Conservation (phyloP, 2,888 invertebrate genomes). For the Hypena proboscidalis region DNA sequence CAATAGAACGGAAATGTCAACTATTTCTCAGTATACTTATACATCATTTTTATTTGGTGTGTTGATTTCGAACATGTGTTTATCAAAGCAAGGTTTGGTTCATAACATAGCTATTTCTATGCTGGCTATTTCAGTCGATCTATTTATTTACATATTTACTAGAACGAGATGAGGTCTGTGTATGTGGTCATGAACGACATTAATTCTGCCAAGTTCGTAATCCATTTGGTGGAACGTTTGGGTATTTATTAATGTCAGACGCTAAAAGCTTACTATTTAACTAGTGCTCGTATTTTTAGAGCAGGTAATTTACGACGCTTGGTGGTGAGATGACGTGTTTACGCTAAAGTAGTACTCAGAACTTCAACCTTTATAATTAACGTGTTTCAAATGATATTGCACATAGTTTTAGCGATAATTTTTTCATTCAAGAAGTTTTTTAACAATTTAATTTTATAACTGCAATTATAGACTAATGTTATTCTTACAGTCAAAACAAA, state of each 20-base stretch:
- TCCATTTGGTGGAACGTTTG: slow-evolving; percentile 25
- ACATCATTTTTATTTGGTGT: no score
- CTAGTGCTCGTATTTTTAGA: slow-evolving; percentile 35
- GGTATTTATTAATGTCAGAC: slow-evolving; percentile 26
- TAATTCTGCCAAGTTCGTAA: slow-evolving; percentile 41
- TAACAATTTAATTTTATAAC: not conserved
- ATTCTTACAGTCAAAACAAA: slow-evolving; percentile 13
- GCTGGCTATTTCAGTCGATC: slow-evolving; percentile 37
- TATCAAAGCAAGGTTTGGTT: slow-evolving; percentile 20
- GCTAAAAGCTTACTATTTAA: slow-evolving; percentile 29
- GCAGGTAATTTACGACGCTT: slow-evolving; percentile 31
- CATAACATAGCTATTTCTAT: slow-evolving; percentile 45
- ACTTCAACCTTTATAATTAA: slow-evolving; percentile 4
- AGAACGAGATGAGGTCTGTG: slow-evolving; percentile 13
- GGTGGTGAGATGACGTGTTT: slow-evolving; percentile 12
- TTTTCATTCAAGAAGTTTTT: no score
- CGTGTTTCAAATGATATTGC: slow-evolving; percentile 1
- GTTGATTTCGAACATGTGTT: slow-evolving; percentile 28
- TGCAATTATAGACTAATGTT: not conserved
- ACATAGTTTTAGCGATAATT: no score
- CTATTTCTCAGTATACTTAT: no score
- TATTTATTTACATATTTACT: slow-evolving; percentile 25
- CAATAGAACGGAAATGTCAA: no score
- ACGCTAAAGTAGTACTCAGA: slow-evolving; percentile 12
- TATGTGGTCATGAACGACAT: slow-evolving; percentile 20